Evolutionary conservation across 2,113 vertebrate species (phyloP).

Genomic region (Hemiscyllium ocellatum): DNA sequence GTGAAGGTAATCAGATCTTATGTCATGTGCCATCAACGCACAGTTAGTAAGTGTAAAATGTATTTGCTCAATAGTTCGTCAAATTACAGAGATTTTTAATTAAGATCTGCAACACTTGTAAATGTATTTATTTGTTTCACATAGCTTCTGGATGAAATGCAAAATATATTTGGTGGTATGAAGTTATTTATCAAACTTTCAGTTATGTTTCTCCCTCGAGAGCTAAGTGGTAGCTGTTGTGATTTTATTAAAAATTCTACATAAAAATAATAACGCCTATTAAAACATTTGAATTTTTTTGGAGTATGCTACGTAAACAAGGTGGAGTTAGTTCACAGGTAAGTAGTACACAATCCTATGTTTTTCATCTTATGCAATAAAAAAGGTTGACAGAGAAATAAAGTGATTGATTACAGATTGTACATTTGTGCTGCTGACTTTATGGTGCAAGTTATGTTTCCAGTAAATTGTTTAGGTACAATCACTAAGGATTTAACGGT

Average conservation of each 20-base stretch:
- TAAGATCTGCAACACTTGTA: not conserved
- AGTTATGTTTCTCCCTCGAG: not conserved
- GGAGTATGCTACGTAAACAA: not conserved
- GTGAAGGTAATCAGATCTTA: not conserved
- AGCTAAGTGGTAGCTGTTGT: not conserved
- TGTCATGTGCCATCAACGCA: not conserved
- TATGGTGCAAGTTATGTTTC: not conserved
- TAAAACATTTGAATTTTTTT: not conserved
- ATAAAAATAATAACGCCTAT: not conserved
- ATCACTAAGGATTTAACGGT: constrained; percentile 11
- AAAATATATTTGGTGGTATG: not conserved
- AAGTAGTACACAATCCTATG: not conserved
- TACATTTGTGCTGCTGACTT: not conserved
- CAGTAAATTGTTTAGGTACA: not conserved
- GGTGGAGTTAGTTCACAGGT: not conserved
- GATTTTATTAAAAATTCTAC: not conserved
- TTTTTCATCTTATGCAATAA: not conserved
- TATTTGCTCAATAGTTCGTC: not conserved
- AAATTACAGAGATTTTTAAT: not conserved
- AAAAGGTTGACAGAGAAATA: not conserved
- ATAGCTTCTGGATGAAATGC: too few relatives aligned
- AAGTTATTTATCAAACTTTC: not conserved
- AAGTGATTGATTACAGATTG: not conserved
- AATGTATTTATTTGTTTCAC: not conserved
- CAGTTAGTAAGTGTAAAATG: not conserved